Conservation (phyloP, 2,797 vertebrate species). For the Pampus argenteus region DNA sequence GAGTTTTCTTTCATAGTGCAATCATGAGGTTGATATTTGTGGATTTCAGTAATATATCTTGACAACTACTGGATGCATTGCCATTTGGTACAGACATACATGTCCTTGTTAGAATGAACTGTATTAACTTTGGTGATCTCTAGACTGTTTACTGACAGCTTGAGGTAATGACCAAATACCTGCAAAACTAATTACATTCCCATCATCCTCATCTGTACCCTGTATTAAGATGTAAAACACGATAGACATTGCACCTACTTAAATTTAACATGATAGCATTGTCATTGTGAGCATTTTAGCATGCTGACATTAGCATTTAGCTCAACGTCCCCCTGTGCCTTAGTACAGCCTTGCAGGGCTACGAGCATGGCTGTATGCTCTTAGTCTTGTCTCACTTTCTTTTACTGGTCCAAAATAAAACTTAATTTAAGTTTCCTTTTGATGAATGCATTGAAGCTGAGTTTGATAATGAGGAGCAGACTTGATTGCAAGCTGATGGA, state of each 20-base stretch:
- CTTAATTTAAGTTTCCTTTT: background rate
- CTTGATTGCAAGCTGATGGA: slow-evolving; percentile 15
- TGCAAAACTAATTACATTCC: background rate
- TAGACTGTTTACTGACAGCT: too few relatives aligned
- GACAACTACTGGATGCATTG: too few relatives aligned
- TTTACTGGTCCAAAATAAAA: background rate
- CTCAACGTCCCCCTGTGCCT: too few relatives aligned
- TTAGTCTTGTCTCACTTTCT: background rate
- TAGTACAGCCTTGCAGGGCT: too few relatives aligned
- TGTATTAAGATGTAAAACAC: too few relatives aligned
- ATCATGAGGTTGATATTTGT: background rate
- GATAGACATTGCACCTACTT: too few relatives aligned
- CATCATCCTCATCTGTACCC: too few relatives aligned
- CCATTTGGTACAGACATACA: too few relatives aligned
- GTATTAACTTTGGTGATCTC: too few relatives aligned
- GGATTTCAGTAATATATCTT: background rate
- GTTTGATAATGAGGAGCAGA: slow-evolving; percentile 15
- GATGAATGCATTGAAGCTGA: background rate
- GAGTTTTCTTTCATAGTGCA: background rate
- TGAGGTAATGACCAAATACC: background rate
- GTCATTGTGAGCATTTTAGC: background rate
- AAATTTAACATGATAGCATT: too few relatives aligned
- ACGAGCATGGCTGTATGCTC: too few relatives aligned
- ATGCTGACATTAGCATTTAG: background rate
- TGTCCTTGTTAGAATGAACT: too few relatives aligned